These are phyloP conservation scores for Pygmarrhopalites habei DNA, from an alignment of 1,140 invertebrate genomes.

Conservation along the genomic window DNA sequence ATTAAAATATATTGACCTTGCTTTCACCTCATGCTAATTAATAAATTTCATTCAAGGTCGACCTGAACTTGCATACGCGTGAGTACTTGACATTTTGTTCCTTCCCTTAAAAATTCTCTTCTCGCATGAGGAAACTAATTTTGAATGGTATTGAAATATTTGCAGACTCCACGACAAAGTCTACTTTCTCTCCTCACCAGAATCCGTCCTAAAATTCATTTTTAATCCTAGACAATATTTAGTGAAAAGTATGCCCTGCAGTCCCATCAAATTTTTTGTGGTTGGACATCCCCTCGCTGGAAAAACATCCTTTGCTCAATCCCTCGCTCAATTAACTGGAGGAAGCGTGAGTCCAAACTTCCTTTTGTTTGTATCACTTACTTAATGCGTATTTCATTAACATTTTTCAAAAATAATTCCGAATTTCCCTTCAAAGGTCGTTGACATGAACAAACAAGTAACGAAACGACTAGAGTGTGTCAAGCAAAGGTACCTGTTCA, in stretches of 20 bases:
- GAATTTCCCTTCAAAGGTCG: constrained; percentile 9
- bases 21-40: too few species aligned
- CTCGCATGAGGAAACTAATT: neutral
- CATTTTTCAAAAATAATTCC: neutral
- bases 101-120: neutral
- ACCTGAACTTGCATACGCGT: constrained; percentile 27
- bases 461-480: constrained; percentile 15
- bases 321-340: constrained; percentile 11
- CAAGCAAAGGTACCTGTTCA: constrained; percentile 20
- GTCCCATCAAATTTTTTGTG: constrained; percentile 31
- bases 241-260: constrained; percentile 28
- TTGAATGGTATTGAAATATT: neutral
- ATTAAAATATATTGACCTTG: too few species aligned
- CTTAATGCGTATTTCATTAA: neutral
- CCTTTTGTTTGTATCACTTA: neutral
- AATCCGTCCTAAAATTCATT: constrained; percentile 21
- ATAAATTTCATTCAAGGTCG: too few species aligned
- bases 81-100: neutral
- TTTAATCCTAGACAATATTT: constrained; percentile 28
- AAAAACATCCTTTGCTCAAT: constrained; percentile 20
- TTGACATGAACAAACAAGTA: constrained; percentile 27
- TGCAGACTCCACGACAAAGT: constrained; percentile 29
- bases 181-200: constrained; percentile 25
- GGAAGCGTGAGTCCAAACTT: constrained; percentile 7
- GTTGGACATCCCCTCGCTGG: constrained; percentile 32